A percentile compares a stretch with the other conserved stretches of the same genome.
Evolutionary conservation across 2,797 vertebrate genomes (phyloP).

Genomic region (Kryptolebias ocellatus): DNA sequence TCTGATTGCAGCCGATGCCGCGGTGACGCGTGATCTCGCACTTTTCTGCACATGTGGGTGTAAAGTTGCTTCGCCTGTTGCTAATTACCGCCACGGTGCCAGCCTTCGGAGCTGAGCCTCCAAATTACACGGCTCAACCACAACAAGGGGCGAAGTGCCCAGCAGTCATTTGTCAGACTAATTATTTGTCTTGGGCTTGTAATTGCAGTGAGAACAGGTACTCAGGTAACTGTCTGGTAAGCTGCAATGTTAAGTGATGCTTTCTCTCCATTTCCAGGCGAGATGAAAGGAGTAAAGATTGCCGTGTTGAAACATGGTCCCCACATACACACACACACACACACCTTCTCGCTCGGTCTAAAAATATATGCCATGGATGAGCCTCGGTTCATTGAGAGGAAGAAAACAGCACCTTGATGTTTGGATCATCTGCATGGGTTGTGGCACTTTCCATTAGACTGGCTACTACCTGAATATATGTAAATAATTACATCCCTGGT

Average conservation of each 20-base stretch:
- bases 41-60: slow-evolving; percentile 39
- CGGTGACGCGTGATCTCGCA: slow-evolving; percentile 62
- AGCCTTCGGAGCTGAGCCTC: slow-evolving; percentile 74
- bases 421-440: slow-evolving; percentile 59
- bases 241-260: slow-evolving; percentile 81
- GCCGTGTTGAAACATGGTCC: slow-evolving; percentile 57
- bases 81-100: slow-evolving; percentile 80
- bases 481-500: slow-evolving; percentile 68
- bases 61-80: slow-evolving; percentile 77
- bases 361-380: slow-evolving; percentile 65
- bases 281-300: slow-evolving; percentile 73
- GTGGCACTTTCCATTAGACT: slow-evolving; percentile 57
- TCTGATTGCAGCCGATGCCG: slow-evolving; percentile 60
- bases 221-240: slow-evolving; percentile 83
- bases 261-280: slow-evolving; percentile 73
- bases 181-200: slow-evolving; percentile 86
- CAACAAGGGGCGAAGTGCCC: slow-evolving; percentile 82
- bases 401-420: slow-evolving; percentile 66
- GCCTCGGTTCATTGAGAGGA: slow-evolving; percentile 43
- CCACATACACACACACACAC: slow-evolving; percentile 38
- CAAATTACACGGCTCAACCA: slow-evolving; percentile 85
- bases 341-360: slow-evolving; percentile 46
- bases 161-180: slow-evolving; percentile 86
- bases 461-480: slow-evolving; percentile 60
- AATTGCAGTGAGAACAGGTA: slow-evolving; percentile 84